Percentiles rank a stretch among this genome's conserved stretches.
Evolutionary conservation across 2,888 invertebrate genomes (phyloP).

Genomic region (Ectobius pallidus): DNA sequence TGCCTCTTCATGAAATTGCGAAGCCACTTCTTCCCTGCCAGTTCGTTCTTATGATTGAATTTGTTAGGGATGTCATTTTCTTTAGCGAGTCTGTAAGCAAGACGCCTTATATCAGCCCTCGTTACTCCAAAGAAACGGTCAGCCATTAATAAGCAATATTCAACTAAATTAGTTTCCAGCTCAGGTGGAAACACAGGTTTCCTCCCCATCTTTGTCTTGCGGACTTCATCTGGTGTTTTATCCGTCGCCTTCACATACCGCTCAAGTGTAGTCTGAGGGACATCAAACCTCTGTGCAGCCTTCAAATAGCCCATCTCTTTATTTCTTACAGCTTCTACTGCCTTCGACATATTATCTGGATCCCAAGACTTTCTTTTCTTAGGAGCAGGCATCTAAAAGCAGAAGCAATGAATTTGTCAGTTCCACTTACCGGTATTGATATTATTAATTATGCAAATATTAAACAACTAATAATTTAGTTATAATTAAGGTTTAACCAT

Average conservation of each 20-base stretch:
- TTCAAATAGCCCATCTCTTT: not conserved
- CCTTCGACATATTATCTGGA: not conserved
- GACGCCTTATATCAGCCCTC: not conserved
- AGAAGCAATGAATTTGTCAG: no score
- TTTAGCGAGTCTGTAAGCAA: not conserved
- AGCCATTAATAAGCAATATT: not conserved
- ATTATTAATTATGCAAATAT: no score
- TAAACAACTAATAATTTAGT: not conserved
- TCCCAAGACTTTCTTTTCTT: conserved; percentile 3
- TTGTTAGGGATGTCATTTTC: not conserved
- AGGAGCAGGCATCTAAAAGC: not conserved
- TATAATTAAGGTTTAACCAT: no score
- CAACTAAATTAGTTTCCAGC: not conserved
- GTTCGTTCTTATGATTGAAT: not conserved
- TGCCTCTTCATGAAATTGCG: not conserved
- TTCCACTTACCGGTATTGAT: no score
- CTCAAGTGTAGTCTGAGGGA: not conserved
- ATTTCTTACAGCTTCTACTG: not conserved
- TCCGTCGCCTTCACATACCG: not conserved
- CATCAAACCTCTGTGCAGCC: not conserved
- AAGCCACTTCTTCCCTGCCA: not conserved
- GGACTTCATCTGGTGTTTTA: not conserved
- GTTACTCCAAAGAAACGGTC: not conserved
- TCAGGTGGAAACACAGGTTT: not conserved
- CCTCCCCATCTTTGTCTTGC: not conserved